Conservation (phyloP, 2,888 invertebrate genomes). For the Rhopalosiphum nymphaeae region DNA sequence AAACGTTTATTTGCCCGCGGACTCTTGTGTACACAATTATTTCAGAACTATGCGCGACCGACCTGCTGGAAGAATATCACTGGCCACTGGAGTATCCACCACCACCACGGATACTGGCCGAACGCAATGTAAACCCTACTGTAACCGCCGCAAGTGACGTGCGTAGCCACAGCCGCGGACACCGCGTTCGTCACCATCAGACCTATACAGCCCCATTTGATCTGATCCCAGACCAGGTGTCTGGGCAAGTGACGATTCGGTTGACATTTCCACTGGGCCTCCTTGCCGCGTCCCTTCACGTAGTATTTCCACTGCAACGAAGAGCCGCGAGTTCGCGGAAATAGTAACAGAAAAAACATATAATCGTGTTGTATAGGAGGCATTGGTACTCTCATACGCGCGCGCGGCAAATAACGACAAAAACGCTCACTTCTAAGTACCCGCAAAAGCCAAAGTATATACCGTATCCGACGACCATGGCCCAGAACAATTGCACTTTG, state of each 20-base stretch:
- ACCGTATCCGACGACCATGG: slow-evolving; percentile 71
- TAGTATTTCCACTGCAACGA: slow-evolving; percentile 79
- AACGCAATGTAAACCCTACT: slow-evolving; percentile 76
- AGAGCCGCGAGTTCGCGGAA: background rate
- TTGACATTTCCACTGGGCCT: slow-evolving; percentile 82
- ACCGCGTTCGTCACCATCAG: slow-evolving; percentile 74
- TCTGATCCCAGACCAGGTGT: slow-evolving; percentile 79
- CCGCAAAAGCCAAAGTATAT: slow-evolving; percentile 78
- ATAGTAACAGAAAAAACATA: too few species aligned
- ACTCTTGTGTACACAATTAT: background rate
- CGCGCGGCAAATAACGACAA: background rate
- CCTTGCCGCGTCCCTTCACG: slow-evolving; percentile 74
- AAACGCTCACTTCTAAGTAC: slow-evolving; percentile 77
- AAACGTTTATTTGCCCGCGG: background rate
- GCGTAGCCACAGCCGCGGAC: slow-evolving; percentile 77
- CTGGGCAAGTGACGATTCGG: slow-evolving; percentile 78
- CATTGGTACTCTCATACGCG: too few species aligned
- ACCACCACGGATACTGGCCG: slow-evolving; percentile 77
- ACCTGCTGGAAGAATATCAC: slow-evolving; percentile 77
- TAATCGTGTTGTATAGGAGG: too few species aligned
- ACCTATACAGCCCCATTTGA: slow-evolving; percentile 76
- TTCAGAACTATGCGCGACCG: slow-evolving; percentile 67
- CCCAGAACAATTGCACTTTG: slow-evolving; percentile 70
- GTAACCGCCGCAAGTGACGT: slow-evolving; percentile 78
- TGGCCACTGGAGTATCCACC: slow-evolving; percentile 78